A percentile compares a stretch with the other conserved stretches of the same genome.
Evolutionary conservation across 2,113 vertebrate genomes (phyloP).

Genomic region (Steatornis caripensis): DNA sequence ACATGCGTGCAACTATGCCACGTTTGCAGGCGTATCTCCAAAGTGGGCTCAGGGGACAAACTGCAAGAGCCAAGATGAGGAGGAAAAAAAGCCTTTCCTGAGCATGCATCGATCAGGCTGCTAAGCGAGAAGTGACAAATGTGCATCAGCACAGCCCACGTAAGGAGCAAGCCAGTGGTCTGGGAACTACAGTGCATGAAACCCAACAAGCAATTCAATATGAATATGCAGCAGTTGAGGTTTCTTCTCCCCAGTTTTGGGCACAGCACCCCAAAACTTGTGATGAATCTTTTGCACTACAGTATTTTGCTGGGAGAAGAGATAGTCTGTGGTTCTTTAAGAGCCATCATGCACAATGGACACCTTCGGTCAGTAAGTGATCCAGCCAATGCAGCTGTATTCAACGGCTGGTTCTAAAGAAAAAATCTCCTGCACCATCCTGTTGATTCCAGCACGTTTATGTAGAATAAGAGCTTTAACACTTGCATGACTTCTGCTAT

Average conservation of each 20-base stretch:
- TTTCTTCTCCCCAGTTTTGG: not conserved
- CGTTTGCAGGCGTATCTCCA: not conserved
- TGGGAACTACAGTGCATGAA: not conserved
- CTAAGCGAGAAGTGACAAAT: not conserved
- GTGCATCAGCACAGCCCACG: not conserved
- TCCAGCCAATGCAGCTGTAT: not conserved
- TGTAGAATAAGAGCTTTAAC: not conserved
- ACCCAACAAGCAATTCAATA: not conserved
- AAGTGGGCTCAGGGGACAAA: not conserved
- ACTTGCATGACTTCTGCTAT: not conserved
- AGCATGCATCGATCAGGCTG: not conserved
- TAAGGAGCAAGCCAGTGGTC: not conserved
- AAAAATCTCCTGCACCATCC: not conserved
- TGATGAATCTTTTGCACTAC: not conserved
- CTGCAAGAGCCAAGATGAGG: not conserved
- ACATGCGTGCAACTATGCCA: not conserved
- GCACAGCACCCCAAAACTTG: not conserved
- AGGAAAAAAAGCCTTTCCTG: not conserved
- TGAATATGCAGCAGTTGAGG: not conserved
- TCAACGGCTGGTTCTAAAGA: not conserved
- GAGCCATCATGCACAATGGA: rapidly evolving
- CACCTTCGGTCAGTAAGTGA: not conserved
- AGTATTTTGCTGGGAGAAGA: not conserved
- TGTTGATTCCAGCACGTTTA: rapidly evolving
- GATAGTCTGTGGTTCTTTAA: not conserved